phyloP scores from a whole-genome alignment of 2,888 invertebrate genomes.

The Torymus texanus region DNA sequence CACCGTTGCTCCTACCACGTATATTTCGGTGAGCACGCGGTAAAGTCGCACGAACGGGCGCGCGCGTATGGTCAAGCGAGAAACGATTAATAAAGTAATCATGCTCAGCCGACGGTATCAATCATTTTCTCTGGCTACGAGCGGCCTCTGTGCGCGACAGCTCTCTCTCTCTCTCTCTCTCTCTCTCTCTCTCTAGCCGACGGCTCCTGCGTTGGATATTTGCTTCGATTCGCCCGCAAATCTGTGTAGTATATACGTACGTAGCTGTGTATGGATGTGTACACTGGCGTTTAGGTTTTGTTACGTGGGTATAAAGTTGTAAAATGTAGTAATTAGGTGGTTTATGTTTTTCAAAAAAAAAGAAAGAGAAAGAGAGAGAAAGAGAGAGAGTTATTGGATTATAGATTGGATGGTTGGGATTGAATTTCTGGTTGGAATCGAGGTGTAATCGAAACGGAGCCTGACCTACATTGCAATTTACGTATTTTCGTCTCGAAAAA shows the following conservation, averaged over 20 bases:
- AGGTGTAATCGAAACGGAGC: too few species aligned
- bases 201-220: not conserved
- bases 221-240: conserved; percentile 13
- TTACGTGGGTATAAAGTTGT: too few species aligned
- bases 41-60: conserved; percentile 6
- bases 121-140: conserved; percentile 65
- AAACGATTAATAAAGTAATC: conserved; percentile 71
- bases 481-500: too few species aligned
- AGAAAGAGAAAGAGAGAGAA: too few species aligned
- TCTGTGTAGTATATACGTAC: not conserved
- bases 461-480: too few species aligned
- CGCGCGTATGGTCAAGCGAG: conserved; percentile 63
- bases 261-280: not conserved
- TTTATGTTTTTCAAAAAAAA: too few species aligned
- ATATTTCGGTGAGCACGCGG: not conserved
- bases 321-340: too few species aligned
- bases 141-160: conserved; percentile 66
- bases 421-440: too few species aligned
- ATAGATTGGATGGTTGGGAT: too few species aligned
- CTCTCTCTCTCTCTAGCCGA: not conserved
- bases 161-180: conserved; percentile 18
- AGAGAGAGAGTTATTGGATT: too few species aligned
- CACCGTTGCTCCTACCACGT: not conserved
- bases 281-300: too few species aligned
- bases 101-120: conserved; percentile 68